Conservation (phyloP, 2,888 invertebrate genomes). For the Hydrotaea diabolus region DNA sequence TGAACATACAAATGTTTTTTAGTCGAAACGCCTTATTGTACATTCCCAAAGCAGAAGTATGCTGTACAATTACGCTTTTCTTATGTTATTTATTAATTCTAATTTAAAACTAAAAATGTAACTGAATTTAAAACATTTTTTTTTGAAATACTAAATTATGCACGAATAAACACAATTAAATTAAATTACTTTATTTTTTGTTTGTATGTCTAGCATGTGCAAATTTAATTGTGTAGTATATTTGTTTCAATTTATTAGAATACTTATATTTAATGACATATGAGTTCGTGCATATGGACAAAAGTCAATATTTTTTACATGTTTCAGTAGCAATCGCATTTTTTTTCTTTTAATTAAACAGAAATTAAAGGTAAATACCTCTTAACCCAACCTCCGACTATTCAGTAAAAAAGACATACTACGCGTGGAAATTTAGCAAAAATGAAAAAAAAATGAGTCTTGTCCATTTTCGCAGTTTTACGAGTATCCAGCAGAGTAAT, state of each 20-base stretch:
- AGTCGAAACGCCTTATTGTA: no score
- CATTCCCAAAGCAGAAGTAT: no score
- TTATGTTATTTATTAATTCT: constrained; percentile 12
- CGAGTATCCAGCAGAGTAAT: not conserved
- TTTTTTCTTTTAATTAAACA: no score
- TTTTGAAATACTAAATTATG: constrained; percentile 33
- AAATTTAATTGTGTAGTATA: not conserved
- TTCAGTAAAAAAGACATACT: no score
- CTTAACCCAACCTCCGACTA: no score
- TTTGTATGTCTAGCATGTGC: not conserved
- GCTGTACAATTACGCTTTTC: no score
- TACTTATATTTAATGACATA: not conserved
- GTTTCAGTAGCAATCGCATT: no score
- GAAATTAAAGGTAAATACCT: no score
- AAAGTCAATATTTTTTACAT: no score
- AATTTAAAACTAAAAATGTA: constrained; percentile 55
- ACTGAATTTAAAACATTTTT: not conserved
- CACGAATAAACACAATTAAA: constrained; percentile 46
- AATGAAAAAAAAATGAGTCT: no score
- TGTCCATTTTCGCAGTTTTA: not conserved
- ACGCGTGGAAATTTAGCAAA: no score
- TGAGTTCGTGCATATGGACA: not conserved
- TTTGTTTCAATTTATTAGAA: not conserved
- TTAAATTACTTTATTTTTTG: not conserved
- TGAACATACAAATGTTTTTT: no score